Evolutionary conservation across 2,113 vertebrate species (phyloP), one percentile per base, ranked within the genome.

Genomic region (Dipodomys merriami): DNA sequence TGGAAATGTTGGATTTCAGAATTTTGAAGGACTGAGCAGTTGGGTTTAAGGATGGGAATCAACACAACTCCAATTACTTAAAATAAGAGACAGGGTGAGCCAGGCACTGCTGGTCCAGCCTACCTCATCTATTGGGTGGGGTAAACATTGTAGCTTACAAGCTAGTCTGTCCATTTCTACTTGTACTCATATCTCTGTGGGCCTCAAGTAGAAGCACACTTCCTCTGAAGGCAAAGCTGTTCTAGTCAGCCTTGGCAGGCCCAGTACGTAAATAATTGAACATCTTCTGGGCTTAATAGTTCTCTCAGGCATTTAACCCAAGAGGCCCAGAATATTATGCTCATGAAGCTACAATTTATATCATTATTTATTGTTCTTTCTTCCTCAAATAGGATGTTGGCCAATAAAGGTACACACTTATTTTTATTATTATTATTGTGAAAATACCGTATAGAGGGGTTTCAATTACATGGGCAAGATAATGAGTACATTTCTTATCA

Each of bases 1-100:
- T 22, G 60, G 39, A 93, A 92, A 74, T 35, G 6, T 6, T 96
- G 82, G 87, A 92, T 68, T 94, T 93, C 68, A 93, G 65, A 93
- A 93, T 91, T 90, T 68, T 16, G 33, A 77, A 29, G 35, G 22
- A 79, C 72, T 72, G 6, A 62, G 64, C 6, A 46, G 29, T 85
- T 92, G 74, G 19, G 80, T 84, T 57, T 92, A 91, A 46, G 44
- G 25, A 72, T 93, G 60, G 39, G 57, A 93, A 64, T 88, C 68
- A 73, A 33, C 35, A 71, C 1, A 20, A 18, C 15, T 76, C 73
- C 53, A 30, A 18, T 35, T 91, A 87, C 57, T 77, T 91, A 68
- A 80, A 49, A 86, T 49, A 88, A 80, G 62, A 82, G 62, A 88
- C 23, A 62, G 44, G 9, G 22, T 82, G 76, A 82, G 3, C n/a